Conservation (phyloP, 2,797 vertebrate genomes). For the Tympanoctomys barrerae region DNA sequence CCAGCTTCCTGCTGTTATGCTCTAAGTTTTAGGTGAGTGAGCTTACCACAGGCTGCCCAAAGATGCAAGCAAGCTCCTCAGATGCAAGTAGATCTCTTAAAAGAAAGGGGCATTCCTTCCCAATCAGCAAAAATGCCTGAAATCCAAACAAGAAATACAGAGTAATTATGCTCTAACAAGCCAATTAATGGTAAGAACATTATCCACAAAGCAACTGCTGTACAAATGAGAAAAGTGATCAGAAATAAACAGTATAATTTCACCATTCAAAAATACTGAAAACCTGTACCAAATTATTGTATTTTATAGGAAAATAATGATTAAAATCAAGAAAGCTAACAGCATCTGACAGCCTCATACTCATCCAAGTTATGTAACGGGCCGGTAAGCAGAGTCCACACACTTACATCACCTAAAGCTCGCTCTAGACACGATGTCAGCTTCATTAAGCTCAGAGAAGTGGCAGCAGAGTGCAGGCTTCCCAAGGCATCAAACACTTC, state of each 20-base stretch:
- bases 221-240: not conserved
- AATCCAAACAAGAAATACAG: slow-evolving; percentile 27
- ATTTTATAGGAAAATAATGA: not conserved
- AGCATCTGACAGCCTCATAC: not conserved
- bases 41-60: slow-evolving; percentile 89
- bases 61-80: slow-evolving; percentile 86
- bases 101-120: slow-evolving; percentile 90
- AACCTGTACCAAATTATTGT: not conserved
- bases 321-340: not conserved
- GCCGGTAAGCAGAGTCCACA: not conserved
- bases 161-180: not conserved
- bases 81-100: slow-evolving; percentile 89
- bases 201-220: not conserved
- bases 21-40: rapidly evolving
- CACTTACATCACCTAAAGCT: slow-evolving; percentile 90
- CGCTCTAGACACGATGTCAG: slow-evolving; percentile 88
- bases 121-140: slow-evolving; percentile 88
- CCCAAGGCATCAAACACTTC: slow-evolving; percentile 82
- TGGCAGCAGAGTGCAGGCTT: slow-evolving; percentile 58
- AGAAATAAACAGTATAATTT: not conserved
- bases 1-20: rapidly evolving
- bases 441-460: slow-evolving; percentile 89
- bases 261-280: not conserved
- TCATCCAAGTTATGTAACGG: not conserved
- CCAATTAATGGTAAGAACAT: not conserved